phyloP scores from a whole-genome alignment of 2,113 vertebrate species.

The Gallinago jamesoni region DNA sequence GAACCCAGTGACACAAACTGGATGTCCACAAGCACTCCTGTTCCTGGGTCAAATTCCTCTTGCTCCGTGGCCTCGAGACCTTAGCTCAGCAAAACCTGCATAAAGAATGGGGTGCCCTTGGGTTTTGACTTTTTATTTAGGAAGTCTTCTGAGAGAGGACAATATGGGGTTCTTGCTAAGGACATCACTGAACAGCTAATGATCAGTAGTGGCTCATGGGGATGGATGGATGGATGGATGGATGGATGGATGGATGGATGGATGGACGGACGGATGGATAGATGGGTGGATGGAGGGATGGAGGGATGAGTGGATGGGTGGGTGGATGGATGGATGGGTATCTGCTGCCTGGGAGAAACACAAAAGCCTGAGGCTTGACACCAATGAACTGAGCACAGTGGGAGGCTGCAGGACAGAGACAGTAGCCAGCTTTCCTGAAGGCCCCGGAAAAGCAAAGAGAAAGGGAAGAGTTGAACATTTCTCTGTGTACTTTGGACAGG shows the following conservation, averaged over 20 bases:
- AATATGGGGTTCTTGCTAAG: background rate
- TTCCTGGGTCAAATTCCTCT: background rate
- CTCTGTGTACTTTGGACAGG: background rate
- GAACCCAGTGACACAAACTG: accelerated
- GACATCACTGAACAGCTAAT: background rate
- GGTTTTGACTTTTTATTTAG: background rate
- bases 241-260: too few relatives aligned
- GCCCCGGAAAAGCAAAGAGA: background rate
- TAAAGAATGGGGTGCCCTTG: background rate
- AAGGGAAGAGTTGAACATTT: background rate
- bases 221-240: background rate
- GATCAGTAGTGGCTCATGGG: background rate
- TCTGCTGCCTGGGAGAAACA: background rate
- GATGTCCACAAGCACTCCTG: background rate
- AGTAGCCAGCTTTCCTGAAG: background rate
- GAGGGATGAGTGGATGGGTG: background rate
- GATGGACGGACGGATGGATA: background rate
- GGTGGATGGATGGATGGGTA: background rate
- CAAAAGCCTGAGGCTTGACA: background rate
- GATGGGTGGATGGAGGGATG: background rate
- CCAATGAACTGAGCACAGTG: background rate
- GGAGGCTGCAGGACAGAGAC: background rate
- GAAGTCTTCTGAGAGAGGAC: background rate
- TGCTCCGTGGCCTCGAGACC: background rate
- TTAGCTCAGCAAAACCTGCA: background rate